Evolutionary conservation across 2,797 vertebrate genomes (phyloP), one percentile per base, ranked within the genome.

Genomic region (Mionectes olivaceus): DNA sequence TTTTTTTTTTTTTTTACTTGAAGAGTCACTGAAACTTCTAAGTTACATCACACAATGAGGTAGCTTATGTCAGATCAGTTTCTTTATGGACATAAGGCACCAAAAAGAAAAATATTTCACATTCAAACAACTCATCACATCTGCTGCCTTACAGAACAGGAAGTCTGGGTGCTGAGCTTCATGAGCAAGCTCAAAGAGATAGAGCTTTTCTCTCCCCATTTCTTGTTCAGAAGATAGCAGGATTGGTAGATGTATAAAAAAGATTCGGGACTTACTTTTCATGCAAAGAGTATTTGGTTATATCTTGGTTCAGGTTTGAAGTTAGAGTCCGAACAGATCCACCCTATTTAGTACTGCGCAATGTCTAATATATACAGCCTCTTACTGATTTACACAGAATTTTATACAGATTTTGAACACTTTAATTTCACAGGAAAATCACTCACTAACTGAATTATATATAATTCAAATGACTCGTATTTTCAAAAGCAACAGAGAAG

Each of bases 401-500:
- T 41, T 57, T 81, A 37, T 52, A 47, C 43, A 84, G 47, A 87
- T 53, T 83, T 61, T 47, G 30, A 76, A 64, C 21, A 57, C 21
- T 71, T 71, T 67, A 30, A 28, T 69, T 81, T 89, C 79, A 68
- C 39, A 77, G 60, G 77, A 49, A 87, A 95, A 92, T 61, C 43
- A 25, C 32, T 44, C 13, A 23, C 76, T 46, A 71, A 52, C 77
- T 78, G 67, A 68, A 84, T 84, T 73, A 74, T 13, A 21, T 70
- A 88, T 12, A 21, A 86, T 75, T 35, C 39, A 60, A 91, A 33
- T 71, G 10, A 91, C 41, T 69, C 68, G 18, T 87, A 70, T 23
- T 87, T 56, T 77, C 64, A 76, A 88, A 95, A 94, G 60, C 52
- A 93, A 60, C 8, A 89, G 17, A 70, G 27, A 64, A 95, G 22